Evolutionary conservation across 1,140 invertebrate species (phyloP).

Genomic region (Leptinotarsa defecta): DNA sequence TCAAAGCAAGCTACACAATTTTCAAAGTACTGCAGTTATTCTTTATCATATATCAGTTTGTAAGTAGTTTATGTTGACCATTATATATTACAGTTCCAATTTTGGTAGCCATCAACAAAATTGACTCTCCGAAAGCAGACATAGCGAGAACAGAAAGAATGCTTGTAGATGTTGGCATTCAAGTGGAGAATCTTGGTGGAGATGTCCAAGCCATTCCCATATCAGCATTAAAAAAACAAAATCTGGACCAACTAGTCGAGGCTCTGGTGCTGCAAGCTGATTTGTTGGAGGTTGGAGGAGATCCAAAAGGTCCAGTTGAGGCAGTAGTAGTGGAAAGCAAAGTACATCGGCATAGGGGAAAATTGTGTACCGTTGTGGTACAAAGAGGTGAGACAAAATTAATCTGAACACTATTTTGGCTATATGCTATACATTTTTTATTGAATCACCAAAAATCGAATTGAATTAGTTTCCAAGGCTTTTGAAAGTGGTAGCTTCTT

Average conservation of each 20-base stretch:
- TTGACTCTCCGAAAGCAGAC: constrained; percentile 89
- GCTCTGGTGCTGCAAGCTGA: constrained; percentile 87
- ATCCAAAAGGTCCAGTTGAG: constrained; percentile 83
- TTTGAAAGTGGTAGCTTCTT: too few species aligned
- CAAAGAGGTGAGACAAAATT: constrained; percentile 67
- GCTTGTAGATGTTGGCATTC: constrained; percentile 76
- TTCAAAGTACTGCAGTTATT: too few species aligned
- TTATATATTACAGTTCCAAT: constrained; percentile 78
- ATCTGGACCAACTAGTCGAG: constrained; percentile 82
- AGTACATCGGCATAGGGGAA: constrained; percentile 75
- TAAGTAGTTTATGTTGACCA: too few species aligned
- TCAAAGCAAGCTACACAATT: too few species aligned
- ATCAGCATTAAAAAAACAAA: constrained; percentile 85
- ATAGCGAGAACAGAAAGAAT: constrained; percentile 76
- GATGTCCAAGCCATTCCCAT: constrained; percentile 91
- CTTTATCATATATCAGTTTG: too few species aligned
- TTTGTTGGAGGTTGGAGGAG: constrained; percentile 81
- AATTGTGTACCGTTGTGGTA: constrained; percentile 86
- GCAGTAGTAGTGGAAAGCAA: constrained; percentile 89
- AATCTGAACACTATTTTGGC: background rate
- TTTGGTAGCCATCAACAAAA: constrained; percentile 99
- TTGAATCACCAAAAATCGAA: too few species aligned
- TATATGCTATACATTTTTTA: too few species aligned
- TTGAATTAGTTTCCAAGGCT: too few species aligned
- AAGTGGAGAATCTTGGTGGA: constrained; percentile 88